phyloP scores from a whole-genome alignment of 2,797 vertebrate species.

The Pampus argenteus region DNA sequence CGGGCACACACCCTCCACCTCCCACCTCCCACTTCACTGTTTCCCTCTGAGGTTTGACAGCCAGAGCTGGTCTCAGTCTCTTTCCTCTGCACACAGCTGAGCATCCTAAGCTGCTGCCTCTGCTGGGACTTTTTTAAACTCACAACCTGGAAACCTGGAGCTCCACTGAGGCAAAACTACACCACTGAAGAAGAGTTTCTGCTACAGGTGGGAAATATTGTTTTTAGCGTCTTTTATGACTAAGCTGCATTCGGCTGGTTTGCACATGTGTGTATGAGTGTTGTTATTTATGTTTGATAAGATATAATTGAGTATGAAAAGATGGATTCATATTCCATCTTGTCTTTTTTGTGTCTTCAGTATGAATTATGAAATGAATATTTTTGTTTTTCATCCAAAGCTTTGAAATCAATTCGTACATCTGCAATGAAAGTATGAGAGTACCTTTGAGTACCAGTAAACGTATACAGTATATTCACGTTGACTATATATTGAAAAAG shows the following conservation, averaged over 20 bases:
- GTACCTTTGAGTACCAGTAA: no score
- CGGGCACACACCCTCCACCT: neutral
- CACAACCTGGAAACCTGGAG: slow-evolving; percentile 7
- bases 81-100: slow-evolving; percentile 55
- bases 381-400: no score
- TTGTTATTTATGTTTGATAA: no score
- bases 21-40: neutral
- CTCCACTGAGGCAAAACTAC: neutral
- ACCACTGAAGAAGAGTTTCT: slow-evolving; percentile 33
- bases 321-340: neutral
- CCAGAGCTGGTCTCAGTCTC: slow-evolving; percentile 58
- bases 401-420: no score
- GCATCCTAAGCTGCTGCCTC: slow-evolving; percentile 52
- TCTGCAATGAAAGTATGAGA: no score
- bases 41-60: slow-evolving; percentile 47
- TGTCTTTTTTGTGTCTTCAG: neutral
- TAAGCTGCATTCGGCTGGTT: no score
- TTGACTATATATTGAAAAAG: no score
- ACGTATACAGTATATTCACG: neutral
- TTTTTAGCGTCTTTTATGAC: no score
- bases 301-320: neutral
- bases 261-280: no score
- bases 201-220: slow-evolving; percentile 39
- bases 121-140: slow-evolving; percentile 47
- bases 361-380: no score